Evolutionary conservation across 2,113 vertebrate species (phyloP).

Genomic region (Tricholaema leucomelas): DNA sequence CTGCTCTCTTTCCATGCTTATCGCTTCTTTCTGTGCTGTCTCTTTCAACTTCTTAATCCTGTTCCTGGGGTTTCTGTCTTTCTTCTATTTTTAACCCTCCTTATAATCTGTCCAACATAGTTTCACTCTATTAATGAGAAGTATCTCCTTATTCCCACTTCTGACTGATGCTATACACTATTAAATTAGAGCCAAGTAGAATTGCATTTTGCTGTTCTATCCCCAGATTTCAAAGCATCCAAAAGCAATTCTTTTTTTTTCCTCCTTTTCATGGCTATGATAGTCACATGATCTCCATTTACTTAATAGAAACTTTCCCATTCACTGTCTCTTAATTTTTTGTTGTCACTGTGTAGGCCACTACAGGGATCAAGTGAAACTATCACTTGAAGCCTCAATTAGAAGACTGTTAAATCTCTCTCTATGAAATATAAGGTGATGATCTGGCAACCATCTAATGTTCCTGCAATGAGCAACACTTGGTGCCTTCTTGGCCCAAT

Average conservation of each 20-base stretch:
- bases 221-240: not conserved
- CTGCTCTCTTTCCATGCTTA: not conserved
- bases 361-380: not conserved
- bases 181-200: not conserved
- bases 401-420: not conserved
- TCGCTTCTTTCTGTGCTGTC: not conserved
- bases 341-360: not conserved
- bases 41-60: not conserved
- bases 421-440: not conserved
- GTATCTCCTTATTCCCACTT: not conserved
- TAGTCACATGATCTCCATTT: not conserved
- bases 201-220: not conserved
- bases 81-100: not conserved
- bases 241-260: not conserved
- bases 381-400: not conserved
- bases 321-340: not conserved
- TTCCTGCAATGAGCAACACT: not conserved
- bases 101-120: not conserved
- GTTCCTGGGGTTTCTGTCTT: not conserved
- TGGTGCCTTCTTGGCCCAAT: not conserved
- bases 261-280: not conserved
- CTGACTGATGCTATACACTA: not conserved
- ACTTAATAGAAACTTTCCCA: not conserved
- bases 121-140: not conserved
- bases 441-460: not conserved